These are phyloP conservation scores for Diglossa brunneiventris DNA, from an alignment of 2,113 vertebrate species.

Conservation along the genomic window DNA sequence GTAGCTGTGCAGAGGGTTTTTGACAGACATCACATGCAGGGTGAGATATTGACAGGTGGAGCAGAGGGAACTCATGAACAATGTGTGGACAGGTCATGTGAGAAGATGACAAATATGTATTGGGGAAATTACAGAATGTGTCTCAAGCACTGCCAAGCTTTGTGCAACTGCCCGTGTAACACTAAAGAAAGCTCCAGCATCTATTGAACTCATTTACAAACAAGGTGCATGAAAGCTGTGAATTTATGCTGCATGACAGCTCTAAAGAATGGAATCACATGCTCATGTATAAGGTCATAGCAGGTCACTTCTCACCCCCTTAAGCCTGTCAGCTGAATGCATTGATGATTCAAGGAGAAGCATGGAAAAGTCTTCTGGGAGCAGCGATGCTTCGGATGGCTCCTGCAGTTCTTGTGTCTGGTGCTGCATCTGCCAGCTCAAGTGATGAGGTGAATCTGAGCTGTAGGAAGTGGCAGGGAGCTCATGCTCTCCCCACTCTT, in stretches of 20 bases:
- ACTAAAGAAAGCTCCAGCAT: background rate
- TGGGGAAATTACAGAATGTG: background rate
- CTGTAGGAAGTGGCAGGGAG: background rate
- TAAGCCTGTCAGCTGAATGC: background rate
- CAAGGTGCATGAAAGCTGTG: background rate
- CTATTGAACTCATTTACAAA: background rate
- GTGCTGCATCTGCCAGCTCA: background rate
- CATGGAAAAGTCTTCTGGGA: background rate
- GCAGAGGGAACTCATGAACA: background rate
- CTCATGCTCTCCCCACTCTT: background rate
- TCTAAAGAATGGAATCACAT: background rate
- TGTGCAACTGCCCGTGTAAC: background rate
- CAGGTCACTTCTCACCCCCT: background rate
- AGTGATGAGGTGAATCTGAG: background rate
- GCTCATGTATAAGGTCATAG: background rate
- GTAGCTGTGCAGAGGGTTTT: background rate
- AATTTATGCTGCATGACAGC: background rate
- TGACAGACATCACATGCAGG: background rate
- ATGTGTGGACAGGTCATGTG: background rate
- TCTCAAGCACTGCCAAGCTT: background rate
- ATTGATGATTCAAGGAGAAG: background rate
- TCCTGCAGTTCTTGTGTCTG: background rate
- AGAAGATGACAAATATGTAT: background rate
- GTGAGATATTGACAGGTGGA: background rate
- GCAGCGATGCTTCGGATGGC: rapidly evolving